These are phyloP conservation scores for Pongo pygmaeus DNA, from an alignment of 2,113 vertebrate genomes.

Conservation along the genomic window DNA sequence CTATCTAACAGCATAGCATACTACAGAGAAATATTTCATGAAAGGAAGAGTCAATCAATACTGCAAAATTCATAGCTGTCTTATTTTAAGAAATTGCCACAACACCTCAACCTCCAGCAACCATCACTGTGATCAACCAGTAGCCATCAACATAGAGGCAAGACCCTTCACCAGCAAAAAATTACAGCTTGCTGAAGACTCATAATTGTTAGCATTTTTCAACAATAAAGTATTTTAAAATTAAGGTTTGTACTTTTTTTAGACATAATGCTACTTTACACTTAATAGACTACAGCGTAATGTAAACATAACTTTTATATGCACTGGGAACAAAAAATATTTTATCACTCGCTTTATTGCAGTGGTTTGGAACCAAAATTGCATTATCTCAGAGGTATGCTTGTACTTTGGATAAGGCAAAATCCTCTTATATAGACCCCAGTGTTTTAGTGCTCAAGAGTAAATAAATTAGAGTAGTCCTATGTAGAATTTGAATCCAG, in stretches of 20 bases:
- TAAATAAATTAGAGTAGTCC: not conserved
- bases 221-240: not conserved
- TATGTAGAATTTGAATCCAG: not conserved
- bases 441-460: not conserved
- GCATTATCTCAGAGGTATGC: not conserved
- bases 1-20: not conserved
- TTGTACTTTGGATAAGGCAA: not conserved
- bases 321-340: not conserved
- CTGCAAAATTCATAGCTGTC: not conserved
- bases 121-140: not conserved
- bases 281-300: not conserved
- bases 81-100: not conserved
- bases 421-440: not conserved
- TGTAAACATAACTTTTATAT: not conserved
- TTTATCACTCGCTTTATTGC: not conserved
- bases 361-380: not conserved
- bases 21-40: not conserved
- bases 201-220: not conserved
- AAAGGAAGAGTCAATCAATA: not conserved
- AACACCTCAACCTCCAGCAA: not conserved
- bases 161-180: not conserved
- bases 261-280: not conserved
- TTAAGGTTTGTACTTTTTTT: not conserved
- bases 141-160: not conserved
- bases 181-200: no score